Conservation (phyloP, 2,113 vertebrate genomes). For the Onychostruthus taczanowskii region DNA sequence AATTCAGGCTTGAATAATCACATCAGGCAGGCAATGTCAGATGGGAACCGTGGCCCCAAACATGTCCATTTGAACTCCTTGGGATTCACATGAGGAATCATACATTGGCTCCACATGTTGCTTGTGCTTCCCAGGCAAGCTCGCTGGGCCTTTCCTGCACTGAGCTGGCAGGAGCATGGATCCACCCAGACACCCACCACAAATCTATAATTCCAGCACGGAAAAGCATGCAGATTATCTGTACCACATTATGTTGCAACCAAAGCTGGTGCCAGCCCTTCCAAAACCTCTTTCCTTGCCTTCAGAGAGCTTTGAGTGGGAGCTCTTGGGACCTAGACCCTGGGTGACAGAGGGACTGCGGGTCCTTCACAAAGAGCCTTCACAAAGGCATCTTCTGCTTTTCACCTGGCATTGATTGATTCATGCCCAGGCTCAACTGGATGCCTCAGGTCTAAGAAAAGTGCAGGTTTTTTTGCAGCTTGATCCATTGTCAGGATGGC, state of each 20-base stretch:
- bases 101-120: neutral
- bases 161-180: rapidly evolving
- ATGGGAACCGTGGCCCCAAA: neutral
- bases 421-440: rapidly evolving
- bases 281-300: neutral
- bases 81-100: neutral
- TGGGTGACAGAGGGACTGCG: neutral
- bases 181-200: rapidly evolving
- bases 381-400: neutral
- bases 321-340: neutral
- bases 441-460: neutral
- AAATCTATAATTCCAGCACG: rapidly evolving
- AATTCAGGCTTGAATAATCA: conserved; percentile 47
- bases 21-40: neutral
- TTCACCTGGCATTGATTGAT: rapidly evolving
- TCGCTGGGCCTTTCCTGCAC: neutral
- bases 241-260: neutral
- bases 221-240: neutral
- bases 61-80: neutral
- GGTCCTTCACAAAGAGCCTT: neutral
- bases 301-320: neutral
- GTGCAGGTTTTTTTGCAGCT: neutral
- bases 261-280: neutral
- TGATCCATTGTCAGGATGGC: neutral
- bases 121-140: neutral